Conservation (phyloP, 2,888 invertebrate species). For the Epiblema foenella region DNA sequence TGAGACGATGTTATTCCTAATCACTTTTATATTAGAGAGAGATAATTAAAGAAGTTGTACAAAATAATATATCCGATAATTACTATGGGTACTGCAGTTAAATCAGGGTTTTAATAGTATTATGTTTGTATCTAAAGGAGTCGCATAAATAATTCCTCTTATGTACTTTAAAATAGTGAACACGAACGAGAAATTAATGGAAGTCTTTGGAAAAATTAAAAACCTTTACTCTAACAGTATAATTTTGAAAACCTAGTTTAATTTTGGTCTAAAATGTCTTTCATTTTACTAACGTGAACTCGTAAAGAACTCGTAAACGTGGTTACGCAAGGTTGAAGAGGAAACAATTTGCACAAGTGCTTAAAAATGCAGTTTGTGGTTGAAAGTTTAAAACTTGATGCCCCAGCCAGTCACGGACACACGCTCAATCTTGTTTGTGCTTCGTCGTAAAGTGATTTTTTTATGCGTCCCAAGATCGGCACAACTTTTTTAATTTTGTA, state of each 20-base stretch:
- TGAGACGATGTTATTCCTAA: too few relatives aligned
- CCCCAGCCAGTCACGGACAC: conserved; percentile 45
- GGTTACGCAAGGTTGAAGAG: conserved; percentile 48
- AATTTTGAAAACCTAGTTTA: neutral
- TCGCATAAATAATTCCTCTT: too few relatives aligned
- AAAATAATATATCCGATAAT: too few relatives aligned
- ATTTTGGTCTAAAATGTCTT: neutral
- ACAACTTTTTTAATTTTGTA: conserved; percentile 71
- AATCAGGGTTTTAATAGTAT: too few relatives aligned
- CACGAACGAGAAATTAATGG: too few relatives aligned
- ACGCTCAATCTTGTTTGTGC: conserved; percentile 54
- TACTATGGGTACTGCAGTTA: too few relatives aligned
- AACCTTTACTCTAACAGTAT: too few relatives aligned
- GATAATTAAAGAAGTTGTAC: too few relatives aligned
- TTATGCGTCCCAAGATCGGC: conserved; percentile 63
- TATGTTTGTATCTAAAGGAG: too few relatives aligned
- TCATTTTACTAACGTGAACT: conserved; percentile 9
- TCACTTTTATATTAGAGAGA: too few relatives aligned
- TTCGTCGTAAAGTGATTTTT: conserved; percentile 66
- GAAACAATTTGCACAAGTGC: conserved; percentile 56
- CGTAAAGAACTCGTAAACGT: conserved; percentile 27
- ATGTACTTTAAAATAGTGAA: too few relatives aligned
- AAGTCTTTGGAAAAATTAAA: too few relatives aligned
- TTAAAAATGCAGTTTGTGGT: conserved; percentile 58
- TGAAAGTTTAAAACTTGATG: conserved; percentile 49